These are phyloP conservation scores for Picathartes gymnocephalus DNA, from an alignment of 2,113 vertebrate species.

Conservation along the genomic window DNA sequence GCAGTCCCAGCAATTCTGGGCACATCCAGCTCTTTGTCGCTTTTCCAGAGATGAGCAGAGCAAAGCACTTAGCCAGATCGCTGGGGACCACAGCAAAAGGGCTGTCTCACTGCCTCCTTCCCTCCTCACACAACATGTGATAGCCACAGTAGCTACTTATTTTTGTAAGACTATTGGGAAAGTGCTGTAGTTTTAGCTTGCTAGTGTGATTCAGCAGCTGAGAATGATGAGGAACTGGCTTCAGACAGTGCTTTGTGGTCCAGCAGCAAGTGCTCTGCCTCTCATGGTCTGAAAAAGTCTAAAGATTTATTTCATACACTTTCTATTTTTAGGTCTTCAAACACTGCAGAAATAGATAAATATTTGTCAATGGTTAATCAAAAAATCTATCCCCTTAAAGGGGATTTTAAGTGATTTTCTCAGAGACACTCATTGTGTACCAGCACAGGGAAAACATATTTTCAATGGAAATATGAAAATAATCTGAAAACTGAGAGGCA, in stretches of 20 bases:
- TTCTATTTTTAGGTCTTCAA: background rate
- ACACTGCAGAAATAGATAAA: background rate
- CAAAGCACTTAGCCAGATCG: background rate
- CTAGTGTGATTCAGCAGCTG: background rate
- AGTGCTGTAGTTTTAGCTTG: background rate
- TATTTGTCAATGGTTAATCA: background rate
- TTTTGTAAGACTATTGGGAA: background rate
- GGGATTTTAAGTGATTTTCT: background rate
- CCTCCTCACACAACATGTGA: background rate
- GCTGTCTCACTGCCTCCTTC: background rate
- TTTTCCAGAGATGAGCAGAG: background rate
- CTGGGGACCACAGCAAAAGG: background rate
- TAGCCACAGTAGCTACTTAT: background rate
- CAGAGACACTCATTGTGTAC: background rate
- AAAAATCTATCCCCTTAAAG: background rate
- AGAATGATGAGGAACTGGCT: background rate
- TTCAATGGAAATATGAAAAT: background rate
- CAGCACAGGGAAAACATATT: background rate
- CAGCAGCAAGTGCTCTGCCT: background rate
- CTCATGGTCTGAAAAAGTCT: background rate
- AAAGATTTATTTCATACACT: background rate
- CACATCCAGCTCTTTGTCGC: background rate
- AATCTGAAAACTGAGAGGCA: background rate
- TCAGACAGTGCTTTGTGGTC: background rate
- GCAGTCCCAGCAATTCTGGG: background rate